Evolutionary conservation across 1,140 invertebrate species (phyloP), one percentile per base, ranked within the genome.

Genomic region (Calephelis virginiensis): DNA sequence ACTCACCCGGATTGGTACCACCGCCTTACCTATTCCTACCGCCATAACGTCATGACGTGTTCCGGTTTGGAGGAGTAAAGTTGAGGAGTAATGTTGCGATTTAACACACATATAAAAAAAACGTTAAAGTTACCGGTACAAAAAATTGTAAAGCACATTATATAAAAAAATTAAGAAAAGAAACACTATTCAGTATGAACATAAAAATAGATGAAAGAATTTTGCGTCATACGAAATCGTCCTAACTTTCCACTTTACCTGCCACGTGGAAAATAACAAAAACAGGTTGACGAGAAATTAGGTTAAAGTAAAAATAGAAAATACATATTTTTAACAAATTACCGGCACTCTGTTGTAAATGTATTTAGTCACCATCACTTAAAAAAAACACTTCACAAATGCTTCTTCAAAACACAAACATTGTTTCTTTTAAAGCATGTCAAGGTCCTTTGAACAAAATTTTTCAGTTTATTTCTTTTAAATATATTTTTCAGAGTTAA

Each of bases 361-460:
- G 59, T 67, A 68, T 76, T 75, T 86, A 80, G 81, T 81, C 82
- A 81, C 73, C 75, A 78, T 73, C 76, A 76, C 77, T 70, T 66
- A 66, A 73, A 56, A 70, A 74, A 72, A 63, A 72, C 67, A 72
- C 74, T 74, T 77, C 67, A 70, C 8, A 40, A 38, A 59, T 59
- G 56, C 37, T 37, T 59, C 17, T 28, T 59, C 56, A 59, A 59
- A 8, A n/a, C 56, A 59, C 56, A 8, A 56, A 37, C 11, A 28
- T 56, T 28, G 40, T 59, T 17, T 59, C 37, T 40, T 59, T 28
- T n/a, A 12, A 59, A 59, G 8, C 37, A 38, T 59, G 56, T 59
- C 67, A 69, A 69, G 67, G 64, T 37, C 64, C 56, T 56, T 37
- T 8, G 56, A 12, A 38, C 7, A 37, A n/a, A 38, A n/a, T 43